Conservation (phyloP, 2,797 vertebrate species). For the Aplochiton taeniatus region DNA sequence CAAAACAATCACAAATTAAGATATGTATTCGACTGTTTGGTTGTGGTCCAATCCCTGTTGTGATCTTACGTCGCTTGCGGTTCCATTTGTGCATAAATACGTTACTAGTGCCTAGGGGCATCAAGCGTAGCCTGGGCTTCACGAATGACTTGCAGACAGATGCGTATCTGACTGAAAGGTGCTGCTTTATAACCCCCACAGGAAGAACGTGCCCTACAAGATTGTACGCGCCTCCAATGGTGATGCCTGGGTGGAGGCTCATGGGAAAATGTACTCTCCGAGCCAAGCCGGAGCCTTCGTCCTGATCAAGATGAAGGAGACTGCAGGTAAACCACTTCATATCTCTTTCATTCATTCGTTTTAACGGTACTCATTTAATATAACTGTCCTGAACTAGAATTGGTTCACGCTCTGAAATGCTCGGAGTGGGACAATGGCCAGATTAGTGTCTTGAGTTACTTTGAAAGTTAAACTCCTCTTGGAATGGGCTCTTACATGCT, state of each 20-base stretch:
- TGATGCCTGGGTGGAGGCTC: constrained; percentile 96
- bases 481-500: too few species aligned
- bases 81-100: too few species aligned
- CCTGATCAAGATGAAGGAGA: constrained; percentile 99
- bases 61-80: too few species aligned
- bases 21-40: neutral
- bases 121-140: too few species aligned
- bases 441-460: too few species aligned
- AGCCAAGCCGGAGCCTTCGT: constrained; percentile 97
- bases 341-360: constrained; percentile 20
- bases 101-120: too few species aligned
- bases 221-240: constrained; percentile 96
- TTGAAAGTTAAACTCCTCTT: too few species aligned
- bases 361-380: too few species aligned
- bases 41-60: neutral
- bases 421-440: too few species aligned
- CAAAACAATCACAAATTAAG: too few species aligned
- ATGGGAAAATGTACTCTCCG: constrained; percentile 95
- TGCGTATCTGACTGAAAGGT: neutral
- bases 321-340: constrained; percentile 79
- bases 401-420: too few species aligned
- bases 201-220: constrained; percentile 96
- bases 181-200: constrained; percentile 48
- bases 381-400: too few species aligned
- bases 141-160: neutral